Evolutionary conservation across 1,140 invertebrate species (phyloP).

Genomic region (Conopomorpha cramerella): DNA sequence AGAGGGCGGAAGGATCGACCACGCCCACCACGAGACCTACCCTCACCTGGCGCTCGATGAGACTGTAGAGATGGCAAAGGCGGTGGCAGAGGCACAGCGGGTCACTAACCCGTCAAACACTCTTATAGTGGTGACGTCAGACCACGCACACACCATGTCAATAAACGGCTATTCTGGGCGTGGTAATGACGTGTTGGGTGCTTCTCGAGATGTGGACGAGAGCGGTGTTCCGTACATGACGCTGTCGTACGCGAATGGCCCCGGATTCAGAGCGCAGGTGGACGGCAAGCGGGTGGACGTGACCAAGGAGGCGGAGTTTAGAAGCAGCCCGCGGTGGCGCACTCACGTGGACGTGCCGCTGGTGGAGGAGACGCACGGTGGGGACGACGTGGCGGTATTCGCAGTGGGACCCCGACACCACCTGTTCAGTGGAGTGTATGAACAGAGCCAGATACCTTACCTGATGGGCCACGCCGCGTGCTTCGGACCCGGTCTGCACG

Average conservation of each 20-base stretch:
- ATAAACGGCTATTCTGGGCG: too few relatives aligned
- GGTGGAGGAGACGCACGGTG: conserved; percentile 62
- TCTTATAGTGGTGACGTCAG: too few relatives aligned
- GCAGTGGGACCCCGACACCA: conserved; percentile 62
- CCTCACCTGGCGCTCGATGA: conserved; percentile 71
- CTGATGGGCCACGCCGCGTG: conserved; percentile 53
- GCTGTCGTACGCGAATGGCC: too few relatives aligned
- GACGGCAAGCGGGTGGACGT: too few relatives aligned
- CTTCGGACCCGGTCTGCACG: conserved; percentile 7
- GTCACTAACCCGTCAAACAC: neutral
- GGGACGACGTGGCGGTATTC: conserved; percentile 65
- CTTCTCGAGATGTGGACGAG: too few relatives aligned
- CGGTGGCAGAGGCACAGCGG: conserved; percentile 4
- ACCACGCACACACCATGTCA: too few relatives aligned
- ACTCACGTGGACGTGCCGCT: conserved; percentile 52
- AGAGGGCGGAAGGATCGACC: too few relatives aligned
- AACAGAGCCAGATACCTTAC: conserved; percentile 62
- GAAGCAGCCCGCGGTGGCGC: neutral
- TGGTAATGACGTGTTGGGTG: too few relatives aligned
- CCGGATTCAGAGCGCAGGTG: too few relatives aligned
- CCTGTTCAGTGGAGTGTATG: conserved; percentile 59
- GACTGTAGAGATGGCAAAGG: too few relatives aligned
- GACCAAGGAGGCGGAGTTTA: neutral
- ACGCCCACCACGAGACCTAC: conserved; percentile 74
- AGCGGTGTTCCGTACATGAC: too few relatives aligned